phyloP scores from a whole-genome alignment of 2,113 vertebrate species.

The Hypocryptadius cinnamomeus region DNA sequence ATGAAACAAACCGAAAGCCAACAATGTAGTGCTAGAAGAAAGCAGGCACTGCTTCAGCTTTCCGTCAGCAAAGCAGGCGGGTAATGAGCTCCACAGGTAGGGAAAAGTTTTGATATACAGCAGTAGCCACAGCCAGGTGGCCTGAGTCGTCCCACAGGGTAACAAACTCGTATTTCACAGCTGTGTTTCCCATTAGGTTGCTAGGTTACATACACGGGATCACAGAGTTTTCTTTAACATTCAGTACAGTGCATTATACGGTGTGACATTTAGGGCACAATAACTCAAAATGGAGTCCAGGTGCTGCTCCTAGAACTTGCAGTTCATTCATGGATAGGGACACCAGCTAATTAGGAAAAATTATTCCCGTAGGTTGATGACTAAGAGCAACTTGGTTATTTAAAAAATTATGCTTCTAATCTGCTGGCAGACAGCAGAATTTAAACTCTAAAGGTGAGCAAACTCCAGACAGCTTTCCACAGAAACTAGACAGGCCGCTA shows the following conservation, averaged over 20 bases:
- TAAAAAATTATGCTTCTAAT: not conserved
- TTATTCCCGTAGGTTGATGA: not conserved
- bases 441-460: not conserved
- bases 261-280: not conserved
- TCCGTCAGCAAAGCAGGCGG: fast-evolving
- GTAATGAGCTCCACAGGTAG: fast-evolving
- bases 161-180: too few relatives aligned
- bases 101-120: fast-evolving
- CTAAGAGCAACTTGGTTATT: not conserved
- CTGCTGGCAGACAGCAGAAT: not conserved
- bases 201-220: fast-evolving
- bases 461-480: not conserved
- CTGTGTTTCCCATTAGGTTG: fast-evolving
- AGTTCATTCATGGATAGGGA: not conserved
- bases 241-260: not conserved
- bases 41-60: not conserved
- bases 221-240: not conserved
- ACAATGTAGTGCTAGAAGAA: too few relatives aligned
- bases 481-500: not conserved
- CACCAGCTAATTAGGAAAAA: not conserved
- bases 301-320: too few relatives aligned
- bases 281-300: not conserved
- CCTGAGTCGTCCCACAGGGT: not conserved
- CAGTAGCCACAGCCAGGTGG: too few relatives aligned
- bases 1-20: not conserved